Base-by-base conservation (phyloP, 2,888 invertebrate genomes). In the Choreutis nemorana region DNA sequence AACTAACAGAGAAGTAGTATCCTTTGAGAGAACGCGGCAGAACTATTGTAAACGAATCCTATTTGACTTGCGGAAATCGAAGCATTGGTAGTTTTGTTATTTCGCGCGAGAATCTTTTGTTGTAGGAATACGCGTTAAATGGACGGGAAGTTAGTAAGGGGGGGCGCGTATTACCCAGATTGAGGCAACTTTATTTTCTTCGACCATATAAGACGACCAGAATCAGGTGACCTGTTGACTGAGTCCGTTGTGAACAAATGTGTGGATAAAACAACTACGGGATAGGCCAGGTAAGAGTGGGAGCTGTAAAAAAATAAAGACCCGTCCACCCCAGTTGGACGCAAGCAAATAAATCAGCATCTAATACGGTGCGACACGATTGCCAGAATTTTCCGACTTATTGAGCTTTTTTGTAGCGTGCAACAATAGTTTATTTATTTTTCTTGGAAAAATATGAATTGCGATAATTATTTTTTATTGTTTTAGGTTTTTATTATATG, bases 121-220 rank as follows among this genome's bases (percentile, higher is more conserved):
- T 72, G 77, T 68, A 54, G 60, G 66, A 59, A 68, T 73, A 60
- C 71, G 59, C 62, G 75, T 75, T 72, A 75, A 79, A 79, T 78
- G 79, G 75, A 55, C 55, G 58, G 70, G 78, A 79, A 79, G 79
- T 77, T 77, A 80, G 61, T 67, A 57, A 55, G 48, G 67, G 66
- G 70, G 67, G 67, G 55, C 65, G 55, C 54, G 67, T 50, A 75
- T 73, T 75, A 72, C 67, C 66, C 73, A 72, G 57, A 65, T 47
- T 47, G 62, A 64, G 50, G 66, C 70, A 72, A 73, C 72, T 75
- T 68, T 71, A 71, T 75, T 72, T 73, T 66, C 70, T 72, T 64
- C 65, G 70, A 59, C 67, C 60, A 63, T 55, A 56, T 53, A 55
- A 57, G 55, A 53, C 54, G 51, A 50, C 73, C 66, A 61, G 32